These are phyloP conservation scores for Eonycteris spelaea DNA, from an alignment of 2,113 vertebrate genomes.

Conservation along the genomic window DNA sequence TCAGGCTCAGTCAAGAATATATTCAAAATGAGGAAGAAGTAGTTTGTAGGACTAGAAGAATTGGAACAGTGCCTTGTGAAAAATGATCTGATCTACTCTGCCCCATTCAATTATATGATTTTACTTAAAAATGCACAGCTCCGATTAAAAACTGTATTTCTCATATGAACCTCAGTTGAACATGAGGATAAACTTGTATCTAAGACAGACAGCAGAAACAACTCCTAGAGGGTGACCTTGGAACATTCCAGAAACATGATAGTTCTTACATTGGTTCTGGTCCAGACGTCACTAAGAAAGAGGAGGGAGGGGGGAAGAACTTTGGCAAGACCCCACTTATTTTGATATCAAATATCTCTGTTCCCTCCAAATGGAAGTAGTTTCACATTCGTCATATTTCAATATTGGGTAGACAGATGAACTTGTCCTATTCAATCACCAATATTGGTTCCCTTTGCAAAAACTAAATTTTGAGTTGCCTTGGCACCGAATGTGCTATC, in stretches of 20 bases:
- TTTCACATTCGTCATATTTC: conserved; percentile 31
- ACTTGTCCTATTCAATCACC: conserved; percentile 40
- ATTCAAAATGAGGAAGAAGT: conserved; percentile 43
- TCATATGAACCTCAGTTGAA: not conserved
- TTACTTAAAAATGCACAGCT: conserved; percentile 10
- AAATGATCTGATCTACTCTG: conserved; percentile 11
- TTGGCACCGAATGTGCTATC: conserved; percentile 2
- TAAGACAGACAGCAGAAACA: not conserved
- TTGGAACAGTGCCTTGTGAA: conserved; percentile 41
- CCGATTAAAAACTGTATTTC: not conserved
- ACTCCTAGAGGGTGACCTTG: not conserved
- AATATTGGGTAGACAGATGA: conserved; percentile 11
- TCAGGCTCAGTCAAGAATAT: conserved; percentile 49
- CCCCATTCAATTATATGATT: conserved; percentile 22
- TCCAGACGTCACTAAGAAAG: not conserved
- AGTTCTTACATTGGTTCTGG: not conserved
- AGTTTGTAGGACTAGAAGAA: not conserved
- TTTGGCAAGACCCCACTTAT: not conserved
- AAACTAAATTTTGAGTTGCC: conserved; percentile 35
- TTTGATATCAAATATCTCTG: conserved; percentile 36
- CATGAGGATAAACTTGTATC: not conserved
- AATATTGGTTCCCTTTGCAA: conserved; percentile 10
- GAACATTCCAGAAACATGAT: not conserved
- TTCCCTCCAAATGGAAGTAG: not conserved
- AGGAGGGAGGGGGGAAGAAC: no score